Conservation (phyloP, 2,797 vertebrate species). For the Pygocentrus nattereri region DNA sequence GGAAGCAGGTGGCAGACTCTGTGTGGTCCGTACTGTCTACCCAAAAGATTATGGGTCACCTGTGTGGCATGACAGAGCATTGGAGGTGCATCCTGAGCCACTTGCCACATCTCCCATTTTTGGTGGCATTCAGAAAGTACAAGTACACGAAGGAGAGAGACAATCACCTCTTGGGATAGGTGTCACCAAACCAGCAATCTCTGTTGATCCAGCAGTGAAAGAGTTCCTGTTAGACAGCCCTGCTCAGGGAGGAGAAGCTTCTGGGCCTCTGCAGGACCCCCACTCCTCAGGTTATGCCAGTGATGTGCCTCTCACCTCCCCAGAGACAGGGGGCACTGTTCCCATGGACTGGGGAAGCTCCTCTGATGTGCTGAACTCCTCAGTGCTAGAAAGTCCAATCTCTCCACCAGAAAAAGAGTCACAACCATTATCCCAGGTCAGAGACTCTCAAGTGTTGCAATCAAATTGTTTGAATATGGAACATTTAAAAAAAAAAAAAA, state of each 20-base stretch:
- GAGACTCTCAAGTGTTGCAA: conserved; percentile 33
- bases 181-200: conserved; percentile 22
- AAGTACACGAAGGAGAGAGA: conserved; percentile 55
- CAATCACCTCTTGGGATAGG: not conserved
- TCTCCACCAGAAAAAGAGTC: conserved; percentile 66
- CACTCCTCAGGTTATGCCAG: conserved; percentile 77
- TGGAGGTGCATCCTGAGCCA: conserved; percentile 67
- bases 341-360: conserved; percentile 81
- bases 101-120: conserved; percentile 56
- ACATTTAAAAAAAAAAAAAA: not conserved
- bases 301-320: conserved; percentile 80
- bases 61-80: conserved; percentile 67
- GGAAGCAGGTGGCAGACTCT: conserved; percentile 80
- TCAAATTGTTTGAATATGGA: not conserved
- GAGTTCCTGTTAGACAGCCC: conserved; percentile 64
- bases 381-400: conserved; percentile 75
- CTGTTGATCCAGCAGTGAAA: conserved; percentile 18
- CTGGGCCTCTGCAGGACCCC: conserved; percentile 57
- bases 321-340: conserved; percentile 75
- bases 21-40: conserved; percentile 82
- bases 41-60: conserved; percentile 79
- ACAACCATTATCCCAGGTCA: conserved; percentile 74
- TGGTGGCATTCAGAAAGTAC: conserved; percentile 70
- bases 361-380: conserved; percentile 78
- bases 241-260: conserved; percentile 43